phyloP scores from a whole-genome alignment of 2,888 invertebrate genomes.

The Drosophila vallismaia region DNA sequence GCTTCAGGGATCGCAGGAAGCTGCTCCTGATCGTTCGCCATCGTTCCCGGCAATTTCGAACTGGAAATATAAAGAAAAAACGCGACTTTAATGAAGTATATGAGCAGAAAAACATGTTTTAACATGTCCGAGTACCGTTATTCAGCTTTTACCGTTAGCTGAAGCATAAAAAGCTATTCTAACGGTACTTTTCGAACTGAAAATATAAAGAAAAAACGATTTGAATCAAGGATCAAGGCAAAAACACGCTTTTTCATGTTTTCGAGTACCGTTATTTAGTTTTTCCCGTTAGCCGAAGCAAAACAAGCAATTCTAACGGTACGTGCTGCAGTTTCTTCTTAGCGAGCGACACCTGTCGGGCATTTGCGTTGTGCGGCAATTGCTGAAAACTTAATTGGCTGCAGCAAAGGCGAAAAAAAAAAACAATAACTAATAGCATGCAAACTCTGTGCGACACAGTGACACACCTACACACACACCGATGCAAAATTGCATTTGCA shows the following conservation, averaged over 20 bases:
- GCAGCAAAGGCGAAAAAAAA: conserved; percentile 13
- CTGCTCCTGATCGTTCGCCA: conserved; percentile 82
- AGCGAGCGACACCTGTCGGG: not conserved
- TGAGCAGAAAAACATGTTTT: no score
- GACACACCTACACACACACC: conserved; percentile 59
- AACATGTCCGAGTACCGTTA: no score
- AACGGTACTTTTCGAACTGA: not conserved
- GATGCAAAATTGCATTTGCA: conserved; percentile 51
- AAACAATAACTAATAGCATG: conserved; percentile 26
- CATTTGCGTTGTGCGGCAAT: conserved; percentile 49
- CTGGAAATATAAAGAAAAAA: conserved; percentile 47
- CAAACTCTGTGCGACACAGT: conserved; percentile 70
- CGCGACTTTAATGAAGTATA: no score
- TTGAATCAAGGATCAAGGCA: no score
- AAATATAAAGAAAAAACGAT: no score
- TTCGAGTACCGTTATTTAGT: no score
- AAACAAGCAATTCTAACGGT: not conserved
- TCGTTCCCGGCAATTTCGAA: conserved; percentile 81
- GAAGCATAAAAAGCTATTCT: not conserved
- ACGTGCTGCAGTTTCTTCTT: not conserved
- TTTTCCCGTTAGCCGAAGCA: not conserved
- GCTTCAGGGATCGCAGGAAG: conserved; percentile 77
- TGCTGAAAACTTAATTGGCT: conserved; percentile 56
- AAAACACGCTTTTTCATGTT: no score
- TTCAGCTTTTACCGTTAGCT: not conserved